These are phyloP conservation scores for Melierax canorus DNA, from an alignment of 2,113 vertebrate genomes.

Conservation along the genomic window DNA sequence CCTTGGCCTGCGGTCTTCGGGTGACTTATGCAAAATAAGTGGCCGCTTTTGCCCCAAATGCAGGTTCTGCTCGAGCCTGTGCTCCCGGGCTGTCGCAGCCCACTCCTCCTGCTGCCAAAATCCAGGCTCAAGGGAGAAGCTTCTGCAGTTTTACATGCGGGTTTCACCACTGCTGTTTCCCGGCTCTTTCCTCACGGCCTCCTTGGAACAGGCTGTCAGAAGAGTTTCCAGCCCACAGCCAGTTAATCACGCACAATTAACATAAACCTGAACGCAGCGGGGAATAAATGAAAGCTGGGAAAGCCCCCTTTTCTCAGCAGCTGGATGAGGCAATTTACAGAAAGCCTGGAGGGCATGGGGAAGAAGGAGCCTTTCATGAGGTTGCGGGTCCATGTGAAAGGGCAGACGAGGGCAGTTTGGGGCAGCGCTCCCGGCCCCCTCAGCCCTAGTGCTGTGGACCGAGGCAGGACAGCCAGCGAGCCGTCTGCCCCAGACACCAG, in stretches of 20 bases:
- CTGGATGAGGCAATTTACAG: constrained; percentile 29
- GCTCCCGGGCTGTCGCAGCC: not conserved
- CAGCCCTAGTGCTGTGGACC: not conserved
- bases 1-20: not conserved
- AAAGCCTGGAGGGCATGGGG: not conserved
- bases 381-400: not conserved
- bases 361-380: constrained; percentile 6
- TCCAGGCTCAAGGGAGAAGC: not conserved
- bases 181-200: not conserved
- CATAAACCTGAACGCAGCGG: not conserved
- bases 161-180: not conserved
- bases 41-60: not conserved
- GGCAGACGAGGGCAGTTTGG: not conserved
- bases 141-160: not conserved
- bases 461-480: not conserved
- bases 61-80: not conserved
- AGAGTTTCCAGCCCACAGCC: constrained; percentile 11
- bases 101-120: not conserved
- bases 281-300: constrained; percentile 38
- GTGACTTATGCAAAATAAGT: not conserved
- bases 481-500: not conserved
- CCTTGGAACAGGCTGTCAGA: not conserved
- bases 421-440: not conserved
- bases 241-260: not conserved
- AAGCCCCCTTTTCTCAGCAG: constrained; percentile 43